phyloP scores from a whole-genome alignment of 2,888 invertebrate genomes.

The Hydrotaea cyrtoneurina region DNA sequence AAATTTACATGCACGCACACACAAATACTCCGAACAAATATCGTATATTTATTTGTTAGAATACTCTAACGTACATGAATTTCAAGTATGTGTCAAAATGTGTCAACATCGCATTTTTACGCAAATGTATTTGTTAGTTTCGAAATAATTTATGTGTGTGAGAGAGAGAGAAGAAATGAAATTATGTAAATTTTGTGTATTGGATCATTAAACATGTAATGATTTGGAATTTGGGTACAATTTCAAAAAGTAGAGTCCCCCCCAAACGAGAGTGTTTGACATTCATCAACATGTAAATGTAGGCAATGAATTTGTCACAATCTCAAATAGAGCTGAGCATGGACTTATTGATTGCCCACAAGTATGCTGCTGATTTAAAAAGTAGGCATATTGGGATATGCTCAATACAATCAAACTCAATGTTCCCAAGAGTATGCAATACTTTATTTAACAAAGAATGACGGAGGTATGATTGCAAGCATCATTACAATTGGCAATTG shows the following conservation, averaged over 20 bases:
- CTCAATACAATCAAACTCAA: background rate
- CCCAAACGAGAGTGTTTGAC: background rate
- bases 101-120: conserved; percentile 15
- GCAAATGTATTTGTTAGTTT: background rate
- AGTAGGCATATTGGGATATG: background rate
- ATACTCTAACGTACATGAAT: background rate
- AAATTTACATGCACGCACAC: background rate
- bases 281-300: conserved; percentile 2
- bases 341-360: background rate
- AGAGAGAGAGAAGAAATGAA: too few species aligned
- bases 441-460: background rate
- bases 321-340: background rate
- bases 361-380: background rate
- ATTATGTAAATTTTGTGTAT: background rate
- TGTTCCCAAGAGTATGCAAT: background rate
- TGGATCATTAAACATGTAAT: conserved; percentile 14
- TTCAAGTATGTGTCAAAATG: background rate
- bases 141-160: conserved; percentile 4
- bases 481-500: background rate
- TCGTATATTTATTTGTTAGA: conserved; percentile 1
- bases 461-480: background rate
- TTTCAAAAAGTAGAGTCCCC: background rate
- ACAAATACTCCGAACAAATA: too few species aligned
- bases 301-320: background rate
- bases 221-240: background rate